Evolutionary conservation across 2,888 invertebrate species (phyloP).

Genomic region (Lepidochitona cinerea): DNA sequence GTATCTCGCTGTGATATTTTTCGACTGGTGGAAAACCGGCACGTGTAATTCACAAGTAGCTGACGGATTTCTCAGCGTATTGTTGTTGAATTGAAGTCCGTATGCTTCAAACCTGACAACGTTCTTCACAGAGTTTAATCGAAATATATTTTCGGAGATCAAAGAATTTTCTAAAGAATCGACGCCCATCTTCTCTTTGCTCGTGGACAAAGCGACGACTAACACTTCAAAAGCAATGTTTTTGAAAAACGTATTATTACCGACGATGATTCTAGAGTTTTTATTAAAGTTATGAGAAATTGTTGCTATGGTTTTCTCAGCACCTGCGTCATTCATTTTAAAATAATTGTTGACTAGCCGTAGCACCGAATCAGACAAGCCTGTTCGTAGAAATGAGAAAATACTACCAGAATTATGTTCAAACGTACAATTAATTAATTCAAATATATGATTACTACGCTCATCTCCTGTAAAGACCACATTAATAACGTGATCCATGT

Average conservation of each 20-base stretch:
- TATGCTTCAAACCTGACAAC: neutral
- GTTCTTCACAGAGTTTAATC: constrained; percentile 7
- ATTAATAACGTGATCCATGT: neutral
- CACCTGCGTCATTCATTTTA: neutral
- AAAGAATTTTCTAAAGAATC: neutral
- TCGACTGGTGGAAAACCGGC: neutral
- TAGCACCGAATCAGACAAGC: neutral
- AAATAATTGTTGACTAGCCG: neutral
- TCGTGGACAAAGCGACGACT: neutral
- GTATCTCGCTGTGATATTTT: constrained; percentile 10
- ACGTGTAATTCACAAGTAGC: neutral
- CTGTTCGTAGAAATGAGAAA: neutral
- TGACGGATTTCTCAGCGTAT: constrained; percentile 15
- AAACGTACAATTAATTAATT: neutral
- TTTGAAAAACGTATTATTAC: neutral
- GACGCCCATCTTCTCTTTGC: neutral
- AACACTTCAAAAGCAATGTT: neutral
- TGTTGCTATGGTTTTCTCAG: neutral
- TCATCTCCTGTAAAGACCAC: neutral
- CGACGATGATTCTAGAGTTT: neutral
- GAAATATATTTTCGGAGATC: constrained; percentile 13
- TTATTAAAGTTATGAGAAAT: neutral
- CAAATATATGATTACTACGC: neutral
- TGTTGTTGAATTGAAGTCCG: constrained; percentile 11
- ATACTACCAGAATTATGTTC: neutral